Evolutionary conservation across 2,113 vertebrate genomes (phyloP).

Genomic region (Balaenoptera acutorostrata): DNA sequence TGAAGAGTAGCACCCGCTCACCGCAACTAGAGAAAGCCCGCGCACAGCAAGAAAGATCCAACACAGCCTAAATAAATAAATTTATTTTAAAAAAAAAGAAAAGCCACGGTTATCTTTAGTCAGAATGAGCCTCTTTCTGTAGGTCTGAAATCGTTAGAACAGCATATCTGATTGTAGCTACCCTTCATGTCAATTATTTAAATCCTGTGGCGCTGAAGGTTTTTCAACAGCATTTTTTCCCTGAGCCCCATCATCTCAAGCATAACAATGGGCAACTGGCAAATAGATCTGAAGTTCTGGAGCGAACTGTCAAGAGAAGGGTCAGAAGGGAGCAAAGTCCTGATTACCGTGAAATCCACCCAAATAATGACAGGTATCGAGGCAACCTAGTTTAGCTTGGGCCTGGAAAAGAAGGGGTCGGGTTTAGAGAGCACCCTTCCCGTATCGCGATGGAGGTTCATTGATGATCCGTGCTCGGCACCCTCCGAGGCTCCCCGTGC

Average conservation of each 20-base stretch:
- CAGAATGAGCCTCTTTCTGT: background rate
- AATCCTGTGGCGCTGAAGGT: background rate
- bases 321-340: background rate
- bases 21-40: too few relatives aligned
- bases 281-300: background rate
- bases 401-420: background rate
- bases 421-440: background rate
- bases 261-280: rapidly evolving
- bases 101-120: background rate
- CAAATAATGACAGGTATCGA: background rate
- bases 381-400: background rate
- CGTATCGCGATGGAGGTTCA: rapidly evolving
- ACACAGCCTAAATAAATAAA: too few relatives aligned
- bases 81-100: too few relatives aligned
- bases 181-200: background rate
- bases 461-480: rapidly evolving
- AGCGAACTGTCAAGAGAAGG: background rate
- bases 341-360: background rate
- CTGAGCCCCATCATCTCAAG: background rate
- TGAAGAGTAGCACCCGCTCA: too few relatives aligned
- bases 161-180: rapidly evolving
- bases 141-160: background rate
- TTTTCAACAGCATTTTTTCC: background rate
- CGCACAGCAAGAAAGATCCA: too few relatives aligned
- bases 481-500: background rate